Evolutionary conservation across 2,113 vertebrate genomes (phyloP).

Genomic region (Saguinus imperator): DNA sequence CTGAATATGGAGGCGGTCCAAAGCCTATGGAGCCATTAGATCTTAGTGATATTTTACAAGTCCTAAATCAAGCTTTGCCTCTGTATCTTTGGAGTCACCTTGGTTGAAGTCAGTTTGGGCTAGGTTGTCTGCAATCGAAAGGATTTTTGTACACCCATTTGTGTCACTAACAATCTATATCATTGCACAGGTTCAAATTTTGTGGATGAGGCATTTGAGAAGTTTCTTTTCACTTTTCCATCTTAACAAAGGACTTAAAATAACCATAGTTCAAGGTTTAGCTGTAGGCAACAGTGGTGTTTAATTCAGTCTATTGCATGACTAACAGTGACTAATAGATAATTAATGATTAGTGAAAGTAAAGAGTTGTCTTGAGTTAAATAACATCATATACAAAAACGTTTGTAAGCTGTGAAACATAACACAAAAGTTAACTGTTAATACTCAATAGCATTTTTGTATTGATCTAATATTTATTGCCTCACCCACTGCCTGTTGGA

Average conservation of each 20-base stretch:
- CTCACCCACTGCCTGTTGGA: background rate
- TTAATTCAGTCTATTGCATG: conserved; percentile 2
- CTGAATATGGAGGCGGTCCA: background rate
- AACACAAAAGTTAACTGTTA: conserved; percentile 5
- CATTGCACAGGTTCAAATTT: background rate
- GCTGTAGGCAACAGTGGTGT: background rate
- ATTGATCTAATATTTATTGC: background rate
- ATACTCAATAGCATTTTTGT: background rate
- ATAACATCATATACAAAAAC: background rate
- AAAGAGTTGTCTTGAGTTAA: conserved; percentile 22
- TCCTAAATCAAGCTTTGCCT: background rate
- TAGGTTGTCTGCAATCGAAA: background rate
- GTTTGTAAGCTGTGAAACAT: background rate
- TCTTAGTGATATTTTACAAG: too few species aligned
- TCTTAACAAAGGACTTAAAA: background rate
- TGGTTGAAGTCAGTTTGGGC: background rate
- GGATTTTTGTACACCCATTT: background rate
- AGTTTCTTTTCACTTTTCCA: background rate
- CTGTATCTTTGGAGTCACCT: background rate
- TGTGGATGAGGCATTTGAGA: background rate
- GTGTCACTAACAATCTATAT: background rate
- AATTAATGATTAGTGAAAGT: conserved; percentile 7
- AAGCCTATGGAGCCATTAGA: background rate
- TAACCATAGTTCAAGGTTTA: background rate
- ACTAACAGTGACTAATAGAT: background rate